Percentiles rank a stretch among this genome's conserved stretches.
These are phyloP conservation scores for Drusus annulatus DNA, from an alignment of 1,140 invertebrate genomes.

Conservation along the genomic window DNA sequence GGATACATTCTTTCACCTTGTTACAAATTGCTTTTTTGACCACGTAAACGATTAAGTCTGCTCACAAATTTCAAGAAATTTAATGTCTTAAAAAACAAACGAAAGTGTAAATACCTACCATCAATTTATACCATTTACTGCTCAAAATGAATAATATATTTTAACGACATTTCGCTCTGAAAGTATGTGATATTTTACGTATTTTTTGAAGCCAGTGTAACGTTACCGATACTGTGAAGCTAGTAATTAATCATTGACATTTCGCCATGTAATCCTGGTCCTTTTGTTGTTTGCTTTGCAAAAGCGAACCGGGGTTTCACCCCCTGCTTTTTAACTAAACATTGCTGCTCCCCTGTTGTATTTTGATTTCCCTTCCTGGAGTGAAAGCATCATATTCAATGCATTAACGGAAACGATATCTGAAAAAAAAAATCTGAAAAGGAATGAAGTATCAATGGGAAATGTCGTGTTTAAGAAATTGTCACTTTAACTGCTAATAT, in stretches of 20 bases:
- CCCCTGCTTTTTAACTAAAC: slow-evolving; percentile 24
- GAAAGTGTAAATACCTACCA: no score
- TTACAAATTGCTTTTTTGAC: no score
- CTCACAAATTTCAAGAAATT: no score
- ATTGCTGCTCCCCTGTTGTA: slow-evolving; percentile 8
- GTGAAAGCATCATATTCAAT: slow-evolving; percentile 11
- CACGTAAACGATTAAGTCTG: no score
- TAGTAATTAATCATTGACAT: slow-evolving; percentile 55
- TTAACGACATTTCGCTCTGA: no score
- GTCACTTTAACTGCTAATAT: not conserved
- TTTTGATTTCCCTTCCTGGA: slow-evolving; percentile 26
- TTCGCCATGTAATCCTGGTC: slow-evolving; percentile 50
- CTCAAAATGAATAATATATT: no score
- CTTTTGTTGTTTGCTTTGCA: slow-evolving; percentile 36
- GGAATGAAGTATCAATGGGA: not conserved
- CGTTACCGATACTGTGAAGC: not conserved
- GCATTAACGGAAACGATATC: not conserved
- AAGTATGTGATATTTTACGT: not conserved
- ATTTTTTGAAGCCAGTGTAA: not conserved
- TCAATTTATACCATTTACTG: no score
- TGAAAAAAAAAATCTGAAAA: not conserved
- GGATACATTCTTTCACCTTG: no score
- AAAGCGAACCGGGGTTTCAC: slow-evolving; percentile 11
- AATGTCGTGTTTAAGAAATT: not conserved
- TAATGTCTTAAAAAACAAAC: no score